Base-by-base conservation (phyloP, 2,888 invertebrate species). In the Meteorus cinctellus region DNA sequence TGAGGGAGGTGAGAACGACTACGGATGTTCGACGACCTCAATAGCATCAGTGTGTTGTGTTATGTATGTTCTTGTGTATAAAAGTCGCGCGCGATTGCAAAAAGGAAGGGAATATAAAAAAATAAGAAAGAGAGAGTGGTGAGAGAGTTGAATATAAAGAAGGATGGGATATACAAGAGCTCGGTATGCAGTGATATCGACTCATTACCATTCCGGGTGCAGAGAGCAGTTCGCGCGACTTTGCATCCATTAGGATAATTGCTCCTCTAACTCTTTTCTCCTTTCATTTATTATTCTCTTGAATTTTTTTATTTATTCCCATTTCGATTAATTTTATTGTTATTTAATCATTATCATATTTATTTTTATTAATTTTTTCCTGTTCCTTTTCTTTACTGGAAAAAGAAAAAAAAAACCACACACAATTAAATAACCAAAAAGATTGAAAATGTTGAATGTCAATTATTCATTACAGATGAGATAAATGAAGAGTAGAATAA, bases 221-320 rank as follows among this genome's bases (percentile, higher is more conserved):
- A 87, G 86, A 82, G 84, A 84, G 84, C 85, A 84, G 87, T 85
- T 72, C 68, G 86, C 68, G 86, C 86, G 87, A 86, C 88, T 88
- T 88, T 87, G 89, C 88, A 89, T 89, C 89, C 89, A 89, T 89
- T 89, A 89, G 89, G 88, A 88, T 89, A 89, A 89, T 89, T 89
- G 88, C 88, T 87, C 82, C 84, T 84, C 87, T 85, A 84, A 84
- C 85, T 86, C 84, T 83, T 79, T 80, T 77, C 79, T 67, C 80
- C 82, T 80, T 83, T 82, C 82, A 79, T 76, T 79, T 60, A 51
- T 67, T 41, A 68, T 55, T 51, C 67, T 72, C 69, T 48, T 67
- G 60, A 48, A 60, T 36, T 34, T 77, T 34, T 66, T 66, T 59
- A 71, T 59, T 24, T 36, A 62, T 70, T 60, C 16, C 67, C 62